These are phyloP conservation scores for Rhinichthys osculus DNA, from an alignment of 2,797 vertebrate genomes.

Conservation along the genomic window DNA sequence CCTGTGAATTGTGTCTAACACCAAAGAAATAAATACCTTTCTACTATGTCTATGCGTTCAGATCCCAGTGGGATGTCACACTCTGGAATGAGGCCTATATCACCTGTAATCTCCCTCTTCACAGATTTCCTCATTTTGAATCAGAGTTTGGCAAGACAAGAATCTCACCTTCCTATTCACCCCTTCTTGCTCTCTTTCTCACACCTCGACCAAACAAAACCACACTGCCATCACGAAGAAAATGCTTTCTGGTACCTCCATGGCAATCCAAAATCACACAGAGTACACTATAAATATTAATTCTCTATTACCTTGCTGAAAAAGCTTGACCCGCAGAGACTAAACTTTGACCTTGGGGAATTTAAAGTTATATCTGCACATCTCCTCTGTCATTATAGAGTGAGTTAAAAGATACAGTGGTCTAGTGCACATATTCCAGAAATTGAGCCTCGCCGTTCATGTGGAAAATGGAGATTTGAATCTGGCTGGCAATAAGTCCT, in stretches of 20 bases:
- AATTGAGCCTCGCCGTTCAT: slow-evolving; percentile 16
- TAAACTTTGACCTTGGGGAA: slow-evolving; percentile 25
- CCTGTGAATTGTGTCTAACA: slow-evolving; percentile 14
- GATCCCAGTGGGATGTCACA: slow-evolving; percentile 55
- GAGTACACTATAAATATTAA: slow-evolving; percentile 37
- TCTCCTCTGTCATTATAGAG: slow-evolving; percentile 12
- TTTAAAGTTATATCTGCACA: slow-evolving; percentile 17
- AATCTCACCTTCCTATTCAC: slow-evolving; percentile 38
- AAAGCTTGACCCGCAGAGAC: slow-evolving; percentile 14
- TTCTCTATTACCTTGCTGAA: slow-evolving; percentile 26
- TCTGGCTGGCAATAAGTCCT: slow-evolving; percentile 4
- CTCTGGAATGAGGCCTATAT: slow-evolving; percentile 54
- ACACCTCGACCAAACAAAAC: slow-evolving; percentile 24
- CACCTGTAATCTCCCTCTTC: slow-evolving; percentile 58
- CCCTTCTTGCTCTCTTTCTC: slow-evolving; percentile 30
- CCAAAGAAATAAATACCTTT: neutral
- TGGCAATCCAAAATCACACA: slow-evolving; percentile 14
- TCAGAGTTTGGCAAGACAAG: slow-evolving; percentile 38
- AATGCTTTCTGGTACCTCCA: slow-evolving; percentile 13
- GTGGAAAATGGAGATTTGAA: slow-evolving; percentile 33
- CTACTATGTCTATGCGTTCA: slow-evolving; percentile 40
- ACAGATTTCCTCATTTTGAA: slow-evolving; percentile 55
- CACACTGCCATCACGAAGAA: slow-evolving; percentile 16
- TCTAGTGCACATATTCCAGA: slow-evolving; percentile 9
- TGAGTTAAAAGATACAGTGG: neutral